Evolutionary conservation across 2,113 vertebrate species (phyloP), one percentile per base, ranked within the genome.

Genomic region (Pterocles gutturalis): DNA sequence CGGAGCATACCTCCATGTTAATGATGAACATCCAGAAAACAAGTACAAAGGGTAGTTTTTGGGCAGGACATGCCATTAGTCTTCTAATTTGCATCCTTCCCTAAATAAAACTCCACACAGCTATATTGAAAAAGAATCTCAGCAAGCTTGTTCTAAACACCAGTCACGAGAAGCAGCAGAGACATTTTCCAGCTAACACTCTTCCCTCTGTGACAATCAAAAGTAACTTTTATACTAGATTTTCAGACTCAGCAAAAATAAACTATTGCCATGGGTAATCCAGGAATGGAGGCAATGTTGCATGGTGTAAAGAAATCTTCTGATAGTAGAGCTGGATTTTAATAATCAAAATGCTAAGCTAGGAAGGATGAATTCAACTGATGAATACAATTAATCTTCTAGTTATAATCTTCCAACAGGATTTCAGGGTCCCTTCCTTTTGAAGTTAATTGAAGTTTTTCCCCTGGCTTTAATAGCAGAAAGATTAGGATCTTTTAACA

Each of bases 381-480:
- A 96, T 87, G 71, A 94, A 84, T 93, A 72, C 28, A 53, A 64
- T 75, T 96, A 96, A 95, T 97, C 88, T 90, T 94, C 88, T 71
- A 95, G 83, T 89, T 94, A 88, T 96, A 94, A 97, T 93, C 94
- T 83, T 83, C 71, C 90, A 92, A 86, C 29, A 5, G 46, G 92
- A 96, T 96, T 97, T 95, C 82, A 93, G 46, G 43, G 55, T 62
- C 46, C 33, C 24, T 90, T 92, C 82, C 90, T 94, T 96, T 94
- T 97, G 96, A 97, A 95, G 95, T 96, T 95, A 96, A 96, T 96
- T 92, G 75, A 96, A 83, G 71, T 81, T 91, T 88, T 92, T 77
- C 54, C 67, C 75, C 33, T 75, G 79, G 77, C 87, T 93, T 96
- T 76, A 95, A 69, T 29, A 83, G 71, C 77, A 81, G 20, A 83